These are phyloP conservation scores for Keiferia lycopersicella DNA, from an alignment of 2,888 invertebrate genomes.

Conservation along the genomic window DNA sequence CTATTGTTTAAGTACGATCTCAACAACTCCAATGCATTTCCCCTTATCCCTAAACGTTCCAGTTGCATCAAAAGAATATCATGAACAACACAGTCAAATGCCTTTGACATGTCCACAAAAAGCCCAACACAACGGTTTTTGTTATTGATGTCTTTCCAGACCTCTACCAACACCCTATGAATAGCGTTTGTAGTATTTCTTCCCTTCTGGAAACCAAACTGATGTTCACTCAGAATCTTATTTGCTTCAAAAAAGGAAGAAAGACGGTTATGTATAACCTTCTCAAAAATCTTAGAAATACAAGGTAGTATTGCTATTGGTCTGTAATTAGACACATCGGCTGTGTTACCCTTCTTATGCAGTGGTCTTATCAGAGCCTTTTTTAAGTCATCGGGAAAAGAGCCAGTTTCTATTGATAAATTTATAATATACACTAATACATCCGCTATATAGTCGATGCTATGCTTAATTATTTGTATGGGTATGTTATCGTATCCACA, in stretches of 20 bases:
- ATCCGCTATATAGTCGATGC: too few species aligned
- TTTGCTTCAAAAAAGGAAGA: not conserved
- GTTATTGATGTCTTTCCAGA: not conserved
- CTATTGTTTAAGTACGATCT: not conserved
- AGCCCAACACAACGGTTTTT: not conserved
- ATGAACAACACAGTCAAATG: not conserved
- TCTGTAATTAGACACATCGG: slow-evolving; percentile 11
- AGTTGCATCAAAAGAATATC: not conserved
- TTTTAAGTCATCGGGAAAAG: slow-evolving; percentile 14
- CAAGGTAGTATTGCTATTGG: slow-evolving; percentile 8
- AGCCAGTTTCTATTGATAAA: not conserved
- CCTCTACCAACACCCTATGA: not conserved
- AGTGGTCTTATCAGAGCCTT: not conserved
- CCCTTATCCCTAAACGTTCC: not conserved
- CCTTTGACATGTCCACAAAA: too few species aligned
- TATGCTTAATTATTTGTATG: too few species aligned
- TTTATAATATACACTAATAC: too few species aligned
- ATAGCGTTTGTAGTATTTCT: not conserved
- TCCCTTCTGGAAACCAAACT: not conserved
- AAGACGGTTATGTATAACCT: not conserved
- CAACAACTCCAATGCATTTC: slow-evolving; percentile 3
- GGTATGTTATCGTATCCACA: too few species aligned
- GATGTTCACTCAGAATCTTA: not conserved
- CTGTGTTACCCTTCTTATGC: slow-evolving; percentile 7
- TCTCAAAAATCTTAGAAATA: slow-evolving; percentile 20